Conservation (phyloP, 2,113 vertebrate genomes). For the Lamprotornis superbus region DNA sequence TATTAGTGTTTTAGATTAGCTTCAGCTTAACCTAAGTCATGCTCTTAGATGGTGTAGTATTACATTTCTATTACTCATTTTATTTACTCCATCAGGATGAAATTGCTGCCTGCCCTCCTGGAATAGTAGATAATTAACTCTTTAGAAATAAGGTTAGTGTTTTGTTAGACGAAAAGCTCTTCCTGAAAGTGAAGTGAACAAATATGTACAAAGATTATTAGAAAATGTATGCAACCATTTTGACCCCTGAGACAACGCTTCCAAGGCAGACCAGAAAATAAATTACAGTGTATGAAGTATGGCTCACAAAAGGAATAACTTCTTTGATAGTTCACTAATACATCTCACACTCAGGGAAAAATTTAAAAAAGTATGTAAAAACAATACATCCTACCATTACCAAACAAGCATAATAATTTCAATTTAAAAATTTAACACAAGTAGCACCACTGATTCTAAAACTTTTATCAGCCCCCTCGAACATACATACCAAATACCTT, state of each 20-base stretch:
- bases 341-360: background rate
- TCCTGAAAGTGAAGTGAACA: conserved; percentile 49
- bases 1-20: background rate
- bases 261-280: background rate
- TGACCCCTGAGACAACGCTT: background rate
- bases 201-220: conserved; percentile 29
- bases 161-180: background rate
- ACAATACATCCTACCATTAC: background rate
- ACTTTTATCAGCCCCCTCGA: background rate
- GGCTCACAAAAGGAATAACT: background rate
- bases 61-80: conserved; percentile 49
- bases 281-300: background rate
- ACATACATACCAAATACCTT: conserved; percentile 13
- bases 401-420: background rate
- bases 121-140: conserved; percentile 62
- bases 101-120: conserved; percentile 21
- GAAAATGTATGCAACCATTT: background rate
- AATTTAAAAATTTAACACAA: background rate
- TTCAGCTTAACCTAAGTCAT: background rate
- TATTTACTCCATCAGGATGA: conserved; percentile 44
- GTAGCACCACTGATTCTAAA: background rate
- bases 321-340: background rate
- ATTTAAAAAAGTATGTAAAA: background rate
- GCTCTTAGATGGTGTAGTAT: conserved; percentile 29
- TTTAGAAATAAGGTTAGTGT: conserved; percentile 37